Evolutionary conservation across 2,888 invertebrate species (phyloP).

Genomic region (Scaptomyza parva): DNA sequence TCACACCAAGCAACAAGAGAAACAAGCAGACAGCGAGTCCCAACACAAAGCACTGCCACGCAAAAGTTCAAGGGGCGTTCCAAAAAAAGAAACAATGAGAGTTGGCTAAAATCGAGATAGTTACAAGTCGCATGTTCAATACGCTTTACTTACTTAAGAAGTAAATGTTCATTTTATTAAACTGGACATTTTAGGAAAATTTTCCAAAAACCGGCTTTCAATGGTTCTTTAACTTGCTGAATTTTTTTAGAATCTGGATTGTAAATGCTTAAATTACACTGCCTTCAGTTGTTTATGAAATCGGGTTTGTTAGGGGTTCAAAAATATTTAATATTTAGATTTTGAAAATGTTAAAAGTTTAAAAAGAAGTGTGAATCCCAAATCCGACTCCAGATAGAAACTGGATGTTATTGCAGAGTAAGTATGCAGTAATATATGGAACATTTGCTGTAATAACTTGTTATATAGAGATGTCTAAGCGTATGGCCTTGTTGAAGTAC

Average conservation of each 20-base stretch:
- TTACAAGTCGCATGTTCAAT: slow-evolving; percentile 37
- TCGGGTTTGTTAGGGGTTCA: too few species aligned
- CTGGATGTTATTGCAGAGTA: background rate
- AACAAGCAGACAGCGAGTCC: slow-evolving; percentile 18
- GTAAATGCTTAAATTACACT: too few species aligned
- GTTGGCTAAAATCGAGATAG: slow-evolving; percentile 5
- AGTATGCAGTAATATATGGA: too few species aligned
- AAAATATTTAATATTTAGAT: too few species aligned
- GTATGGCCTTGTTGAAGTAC: slow-evolving; percentile 15
- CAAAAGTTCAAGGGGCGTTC: slow-evolving; percentile 75
- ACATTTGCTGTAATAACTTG: background rate
- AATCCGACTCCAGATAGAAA: background rate
- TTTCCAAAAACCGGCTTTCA: too few species aligned
- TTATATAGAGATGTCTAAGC: slow-evolving; percentile 4
- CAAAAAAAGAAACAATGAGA: slow-evolving; percentile 53
- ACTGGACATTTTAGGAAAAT: background rate
- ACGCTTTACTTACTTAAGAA: slow-evolving; percentile 37
- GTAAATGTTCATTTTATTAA: background rate
- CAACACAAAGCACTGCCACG: slow-evolving; percentile 56
- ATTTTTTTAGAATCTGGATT: too few species aligned
- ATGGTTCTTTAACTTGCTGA: too few species aligned
- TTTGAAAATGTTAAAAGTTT: too few species aligned
- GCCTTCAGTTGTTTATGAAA: too few species aligned
- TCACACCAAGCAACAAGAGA: slow-evolving; percentile 61
- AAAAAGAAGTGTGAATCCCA: background rate